Percentiles rank a stretch among this genome's conserved stretches.
phyloP scores from a whole-genome alignment of 1,140 invertebrate genomes.

The Ooceraea biroi region DNA sequence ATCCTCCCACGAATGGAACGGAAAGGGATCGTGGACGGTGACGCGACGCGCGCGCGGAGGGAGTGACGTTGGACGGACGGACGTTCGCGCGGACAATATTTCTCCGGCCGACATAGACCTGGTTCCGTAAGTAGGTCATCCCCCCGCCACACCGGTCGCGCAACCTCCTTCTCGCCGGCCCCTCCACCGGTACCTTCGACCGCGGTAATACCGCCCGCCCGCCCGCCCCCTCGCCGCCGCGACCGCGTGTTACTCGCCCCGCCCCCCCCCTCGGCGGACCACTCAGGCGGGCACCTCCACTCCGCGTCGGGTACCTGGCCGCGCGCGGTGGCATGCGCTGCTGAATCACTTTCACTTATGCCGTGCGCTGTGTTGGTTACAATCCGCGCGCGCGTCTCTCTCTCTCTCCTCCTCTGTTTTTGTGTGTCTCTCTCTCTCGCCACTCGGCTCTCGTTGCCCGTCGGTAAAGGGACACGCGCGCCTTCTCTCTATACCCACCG shows the following conservation, averaged over 20 bases:
- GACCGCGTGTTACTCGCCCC: conserved; percentile 67
- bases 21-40: neutral
- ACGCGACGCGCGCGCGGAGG: conserved; percentile 58
- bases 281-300: conserved; percentile 79
- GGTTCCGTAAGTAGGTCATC: conserved; percentile 90
- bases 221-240: conserved; percentile 79
- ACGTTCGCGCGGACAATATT: conserved; percentile 82
- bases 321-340: conserved; percentile 83
- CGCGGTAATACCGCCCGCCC: conserved; percentile 72
- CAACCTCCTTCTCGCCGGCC: conserved; percentile 82
- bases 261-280: conserved; percentile 77
- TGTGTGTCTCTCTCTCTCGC: conserved; percentile 25
- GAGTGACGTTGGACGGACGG: conserved; percentile 3
- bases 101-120: conserved; percentile 86
- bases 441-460: conserved; percentile 62
- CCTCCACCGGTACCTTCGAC: conserved; percentile 82
- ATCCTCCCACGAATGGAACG: too few species aligned
- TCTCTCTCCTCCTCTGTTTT: conserved; percentile 35
- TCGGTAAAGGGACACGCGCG: conserved; percentile 76
- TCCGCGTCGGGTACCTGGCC: conserved; percentile 86
- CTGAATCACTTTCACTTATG: conserved; percentile 86
- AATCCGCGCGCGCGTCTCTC: conserved; percentile 55
- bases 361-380: conserved; percentile 79
- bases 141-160: conserved; percentile 82
- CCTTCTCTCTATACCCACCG: conserved; percentile 73